Evolutionary conservation across 1,140 invertebrate genomes (phyloP).

Genomic region (Tetramorium alpestre): DNA sequence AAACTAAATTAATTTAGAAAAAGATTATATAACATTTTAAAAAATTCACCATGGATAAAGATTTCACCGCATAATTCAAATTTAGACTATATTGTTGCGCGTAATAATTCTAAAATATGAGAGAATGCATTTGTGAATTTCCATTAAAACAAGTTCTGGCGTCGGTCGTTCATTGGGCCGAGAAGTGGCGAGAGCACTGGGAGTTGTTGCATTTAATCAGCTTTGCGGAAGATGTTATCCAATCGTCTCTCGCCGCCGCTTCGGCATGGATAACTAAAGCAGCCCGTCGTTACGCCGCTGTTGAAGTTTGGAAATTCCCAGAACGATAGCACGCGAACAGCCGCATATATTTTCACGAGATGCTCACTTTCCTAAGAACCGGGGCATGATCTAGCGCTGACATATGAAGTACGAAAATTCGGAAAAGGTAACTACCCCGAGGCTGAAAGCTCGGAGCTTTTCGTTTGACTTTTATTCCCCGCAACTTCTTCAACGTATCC

Average conservation of each 20-base stretch:
- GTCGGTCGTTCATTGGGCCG: not conserved
- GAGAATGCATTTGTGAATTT: not conserved
- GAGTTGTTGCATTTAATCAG: slow-evolving; percentile 55
- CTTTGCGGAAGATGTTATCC: slow-evolving; percentile 47
- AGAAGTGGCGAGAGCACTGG: slow-evolving; percentile 1
- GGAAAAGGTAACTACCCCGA: not conserved
- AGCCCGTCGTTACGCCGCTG: slow-evolving; percentile 21
- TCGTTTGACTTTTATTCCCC: not conserved
- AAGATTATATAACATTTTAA: not conserved
- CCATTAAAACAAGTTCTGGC: slow-evolving; percentile 22
- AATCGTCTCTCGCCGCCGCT: slow-evolving; percentile 21
- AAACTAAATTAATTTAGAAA: not conserved
- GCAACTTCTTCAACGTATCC: not conserved
- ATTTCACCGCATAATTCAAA: not conserved
- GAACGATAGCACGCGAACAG: slow-evolving; percentile 15
- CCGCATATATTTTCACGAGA: slow-evolving; percentile 22
- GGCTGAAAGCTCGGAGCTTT: not conserved
- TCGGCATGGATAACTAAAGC: slow-evolving; percentile 44
- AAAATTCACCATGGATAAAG: not conserved
- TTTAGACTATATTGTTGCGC: not conserved
- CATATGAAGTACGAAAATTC: not conserved
- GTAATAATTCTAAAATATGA: slow-evolving; percentile 13
- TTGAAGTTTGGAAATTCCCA: slow-evolving; percentile 21
- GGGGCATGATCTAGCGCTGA: not conserved
- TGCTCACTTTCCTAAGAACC: not conserved